These are phyloP conservation scores for Chymomyza amoena DNA, from an alignment of 2,888 invertebrate species.

Conservation along the genomic window DNA sequence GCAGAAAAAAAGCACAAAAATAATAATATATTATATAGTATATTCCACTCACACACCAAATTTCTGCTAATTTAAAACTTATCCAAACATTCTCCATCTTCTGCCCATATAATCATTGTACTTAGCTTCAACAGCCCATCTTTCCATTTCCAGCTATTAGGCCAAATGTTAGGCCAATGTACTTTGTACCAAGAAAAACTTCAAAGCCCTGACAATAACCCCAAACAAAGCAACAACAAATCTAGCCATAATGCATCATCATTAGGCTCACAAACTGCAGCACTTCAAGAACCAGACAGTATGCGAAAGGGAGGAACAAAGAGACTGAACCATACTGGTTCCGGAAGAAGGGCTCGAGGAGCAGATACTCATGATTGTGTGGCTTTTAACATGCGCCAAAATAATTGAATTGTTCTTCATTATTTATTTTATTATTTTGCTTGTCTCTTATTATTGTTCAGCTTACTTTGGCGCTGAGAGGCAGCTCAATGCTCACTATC, in stretches of 20 bases:
- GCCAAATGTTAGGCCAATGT: conserved; percentile 13
- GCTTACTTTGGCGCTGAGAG: conserved; percentile 45
- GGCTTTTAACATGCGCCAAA: conserved; percentile 59
- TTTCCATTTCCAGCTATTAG: background rate
- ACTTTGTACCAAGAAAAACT: background rate
- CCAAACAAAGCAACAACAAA: conserved; percentile 10
- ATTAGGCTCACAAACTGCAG: conserved; percentile 42
- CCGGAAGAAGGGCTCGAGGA: background rate
- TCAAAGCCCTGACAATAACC: conserved; percentile 7
- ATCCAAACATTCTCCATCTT: background rate
- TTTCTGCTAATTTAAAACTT: background rate
- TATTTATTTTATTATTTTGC: conserved; percentile 74
- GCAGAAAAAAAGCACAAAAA: background rate
- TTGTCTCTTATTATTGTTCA: conserved; percentile 69
- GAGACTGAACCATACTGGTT: background rate
- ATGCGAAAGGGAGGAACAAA: background rate
- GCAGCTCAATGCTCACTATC: conserved; percentile 1
- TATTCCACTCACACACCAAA: background rate
- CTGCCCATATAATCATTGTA: background rate
- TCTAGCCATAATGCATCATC: conserved; percentile 62
- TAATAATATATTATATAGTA: background rate
- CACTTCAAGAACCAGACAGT: background rate
- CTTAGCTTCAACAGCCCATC: background rate
- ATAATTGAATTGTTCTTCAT: conserved; percentile 74
- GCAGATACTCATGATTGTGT: conserved; percentile 36